Percentiles rank a stretch among this genome's conserved stretches.
Conservation (phyloP, 2,113 vertebrate genomes). For the Caranx ignobilis region DNA sequence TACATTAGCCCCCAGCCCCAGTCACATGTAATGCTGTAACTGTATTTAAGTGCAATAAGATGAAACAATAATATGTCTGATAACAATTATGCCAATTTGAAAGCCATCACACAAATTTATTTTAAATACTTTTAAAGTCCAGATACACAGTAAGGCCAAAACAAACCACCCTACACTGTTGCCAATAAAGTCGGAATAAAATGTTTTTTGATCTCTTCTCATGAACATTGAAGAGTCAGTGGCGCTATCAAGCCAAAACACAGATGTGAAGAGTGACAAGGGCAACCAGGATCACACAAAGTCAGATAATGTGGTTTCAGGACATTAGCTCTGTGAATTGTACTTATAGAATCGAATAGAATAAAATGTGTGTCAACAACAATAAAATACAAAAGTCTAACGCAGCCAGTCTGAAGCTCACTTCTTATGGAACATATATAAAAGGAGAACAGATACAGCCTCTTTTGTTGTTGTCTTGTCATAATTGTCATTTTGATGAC, state of each 20-base stretch:
- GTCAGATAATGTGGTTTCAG: conserved; percentile 12
- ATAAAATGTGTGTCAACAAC: conserved; percentile 10
- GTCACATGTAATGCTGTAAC: conserved; percentile 27
- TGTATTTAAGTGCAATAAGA: conserved; percentile 32
- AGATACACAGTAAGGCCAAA: neutral
- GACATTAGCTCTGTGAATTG: neutral
- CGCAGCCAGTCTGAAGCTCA: conserved; percentile 1
- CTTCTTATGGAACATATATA: neutral
- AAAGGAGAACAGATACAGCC: neutral
- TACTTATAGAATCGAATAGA: neutral
- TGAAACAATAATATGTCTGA: neutral
- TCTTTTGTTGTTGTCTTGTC: neutral
- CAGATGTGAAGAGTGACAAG: conserved; percentile 24
- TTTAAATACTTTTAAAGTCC: conserved; percentile 17
- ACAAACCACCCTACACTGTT: neutral
- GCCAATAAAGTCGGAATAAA: no score
- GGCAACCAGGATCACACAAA: conserved; percentile 8
- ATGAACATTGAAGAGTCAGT: neutral
- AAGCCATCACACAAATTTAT: neutral
- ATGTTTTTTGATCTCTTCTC: neutral
- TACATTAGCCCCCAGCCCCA: conserved; percentile 59
- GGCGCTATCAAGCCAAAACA: neutral
- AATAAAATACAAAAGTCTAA: neutral
- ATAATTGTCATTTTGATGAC: conserved; percentile 20
- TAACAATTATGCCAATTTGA: neutral